Evolutionary conservation across 2,797 vertebrate genomes (phyloP), one percentile per base, ranked within the genome.

Genomic region (Forpus xanthops): DNA sequence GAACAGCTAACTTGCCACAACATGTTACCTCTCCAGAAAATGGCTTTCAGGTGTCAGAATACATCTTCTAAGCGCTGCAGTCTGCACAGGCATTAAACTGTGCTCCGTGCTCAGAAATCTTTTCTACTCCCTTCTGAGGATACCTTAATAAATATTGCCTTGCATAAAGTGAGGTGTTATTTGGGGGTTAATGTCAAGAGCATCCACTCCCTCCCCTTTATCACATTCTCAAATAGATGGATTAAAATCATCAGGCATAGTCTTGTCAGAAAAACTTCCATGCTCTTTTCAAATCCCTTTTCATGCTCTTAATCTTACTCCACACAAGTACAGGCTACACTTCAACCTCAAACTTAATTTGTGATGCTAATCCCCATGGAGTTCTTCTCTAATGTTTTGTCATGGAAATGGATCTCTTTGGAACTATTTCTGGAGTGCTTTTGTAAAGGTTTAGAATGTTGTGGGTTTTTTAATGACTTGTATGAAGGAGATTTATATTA

Each of bases 401-500:
- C 82, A 89, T 97, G 96, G 96, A 97, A 97, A 94, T 94, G 92
- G 93, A 95, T 96, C 92, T 96, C 91, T 97, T 97, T 96, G 95
- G 96, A 96, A 97, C 97, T 96, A 95, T 98, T 98, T 97, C 96
- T 97, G 83, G 97, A 98, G 97, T 97, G 97, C 96, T 98, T 97
- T 96, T 98, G 97, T 97, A 97, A 98, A 97, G 96, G 95, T 95
- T 96, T 96, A 93, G 96, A 97, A 96, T 97, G 97, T 97, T 85
- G 95, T 96, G 95, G 91, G 92, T 94, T 96, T 97, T 96, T 96
- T 97, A 94, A 92, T 97, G 94, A 97, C 93, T 94, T 98, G 97
- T 98, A 97, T 98, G 98, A 98, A 98, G 98, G 98, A 98, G 97
- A 97, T 97, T 98, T 98, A 97, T 98, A 97, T 97, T 93, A 97